Evolutionary conservation across 2,888 invertebrate genomes (phyloP).

Genomic region (Mythimna vitellina): DNA sequence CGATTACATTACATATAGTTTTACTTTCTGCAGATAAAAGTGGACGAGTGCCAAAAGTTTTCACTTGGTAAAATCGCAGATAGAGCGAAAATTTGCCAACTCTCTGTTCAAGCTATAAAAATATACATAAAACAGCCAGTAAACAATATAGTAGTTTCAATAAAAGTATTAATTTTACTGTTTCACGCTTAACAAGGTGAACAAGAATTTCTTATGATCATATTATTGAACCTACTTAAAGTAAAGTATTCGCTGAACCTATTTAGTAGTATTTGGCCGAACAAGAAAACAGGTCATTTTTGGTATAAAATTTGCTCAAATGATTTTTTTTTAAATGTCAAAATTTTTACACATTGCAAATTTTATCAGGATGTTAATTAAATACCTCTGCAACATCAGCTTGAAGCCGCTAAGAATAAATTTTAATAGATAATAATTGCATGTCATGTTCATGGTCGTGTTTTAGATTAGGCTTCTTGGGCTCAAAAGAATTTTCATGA

Average conservation of each 20-base stretch:
- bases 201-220: conserved; percentile 1
- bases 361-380: not conserved
- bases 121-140: conserved; percentile 18
- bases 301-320: not conserved
- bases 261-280: not conserved
- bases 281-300: not conserved
- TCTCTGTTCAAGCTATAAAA: conserved; percentile 29
- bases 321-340: not conserved
- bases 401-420: not conserved
- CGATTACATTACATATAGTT: conserved; percentile 37
- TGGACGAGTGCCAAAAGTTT: conserved; percentile 57
- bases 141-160: conserved; percentile 11
- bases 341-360: not conserved
- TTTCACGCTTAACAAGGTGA: conserved; percentile 1
- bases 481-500: conserved; percentile 6
- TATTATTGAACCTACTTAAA: not conserved
- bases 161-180: conserved; percentile 13
- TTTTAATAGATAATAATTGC: not conserved
- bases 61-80: conserved; percentile 47
- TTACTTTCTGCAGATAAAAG: conserved; percentile 55
- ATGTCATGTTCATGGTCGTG: not conserved
- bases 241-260: not conserved
- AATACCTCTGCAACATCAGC: too few species aligned
- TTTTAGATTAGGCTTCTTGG: conserved; percentile 1
- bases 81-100: conserved; percentile 51